Percentiles rank a stretch among this genome's conserved stretches.
Evolutionary conservation across 1,140 invertebrate species (phyloP).

Genomic region (Agrilus planipennis): DNA sequence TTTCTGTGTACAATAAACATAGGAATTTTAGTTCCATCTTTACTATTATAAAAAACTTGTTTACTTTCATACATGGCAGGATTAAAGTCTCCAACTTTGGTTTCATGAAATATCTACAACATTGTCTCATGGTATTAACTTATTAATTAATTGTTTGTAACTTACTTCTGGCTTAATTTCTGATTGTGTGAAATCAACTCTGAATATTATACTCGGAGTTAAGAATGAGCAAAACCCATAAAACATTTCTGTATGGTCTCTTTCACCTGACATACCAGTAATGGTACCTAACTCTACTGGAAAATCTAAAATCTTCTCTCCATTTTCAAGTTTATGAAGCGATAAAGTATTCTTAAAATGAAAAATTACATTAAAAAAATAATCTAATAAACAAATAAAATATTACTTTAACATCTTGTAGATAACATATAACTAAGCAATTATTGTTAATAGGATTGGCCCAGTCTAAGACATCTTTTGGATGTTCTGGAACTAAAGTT

Average conservation of each 20-base stretch:
- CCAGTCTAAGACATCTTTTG: constrained; percentile 83
- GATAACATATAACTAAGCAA: constrained; percentile 83
- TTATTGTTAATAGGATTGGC: constrained; percentile 68
- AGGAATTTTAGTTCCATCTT: constrained; percentile 91
- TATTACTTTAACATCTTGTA: constrained; percentile 87
- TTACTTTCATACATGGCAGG: constrained; percentile 65
- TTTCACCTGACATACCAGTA: constrained; percentile 71
- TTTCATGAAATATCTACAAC: constrained; percentile 68
- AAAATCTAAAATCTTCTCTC: constrained; percentile 58
- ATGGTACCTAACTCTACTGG: constrained; percentile 80
- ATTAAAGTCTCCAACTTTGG: constrained; percentile 77
- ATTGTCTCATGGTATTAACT: constrained; percentile 13
- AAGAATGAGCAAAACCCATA: constrained; percentile 91
- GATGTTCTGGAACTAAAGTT: constrained; percentile 73
- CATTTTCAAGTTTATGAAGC: constrained; percentile 64
- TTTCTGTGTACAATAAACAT: constrained; percentile 80
- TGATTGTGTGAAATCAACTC: constrained; percentile 62
- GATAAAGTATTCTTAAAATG: constrained; percentile 73
- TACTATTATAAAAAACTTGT: constrained; percentile 90
- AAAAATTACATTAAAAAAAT: constrained; percentile 3
- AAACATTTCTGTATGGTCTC: constrained; percentile 81
- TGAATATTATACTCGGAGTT: constrained; percentile 81
- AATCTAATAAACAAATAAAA: constrained; percentile 1
- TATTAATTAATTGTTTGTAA: too few species aligned
- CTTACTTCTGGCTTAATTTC: constrained; percentile 53